A percentile compares a stretch with the other conserved stretches of the same genome.
phyloP scores from a whole-genome alignment of 2,113 vertebrate species.

The Mugil cephalus region DNA sequence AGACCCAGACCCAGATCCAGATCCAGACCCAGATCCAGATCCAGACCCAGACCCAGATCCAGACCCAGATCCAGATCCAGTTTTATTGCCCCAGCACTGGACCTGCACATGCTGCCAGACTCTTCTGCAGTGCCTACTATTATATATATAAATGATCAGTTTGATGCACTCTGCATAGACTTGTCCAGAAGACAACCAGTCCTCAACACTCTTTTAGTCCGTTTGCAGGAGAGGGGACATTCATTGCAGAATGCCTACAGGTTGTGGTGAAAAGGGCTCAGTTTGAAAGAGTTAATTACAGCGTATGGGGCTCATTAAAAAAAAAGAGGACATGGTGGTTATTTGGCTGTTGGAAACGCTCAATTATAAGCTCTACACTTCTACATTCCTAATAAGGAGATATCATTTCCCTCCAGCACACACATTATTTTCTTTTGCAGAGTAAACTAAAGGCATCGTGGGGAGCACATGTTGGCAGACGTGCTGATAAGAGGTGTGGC shows the following conservation, averaged over 20 bases:
- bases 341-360: slow-evolving; percentile 1
- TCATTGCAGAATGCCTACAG: too few relatives aligned
- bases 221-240: too few relatives aligned
- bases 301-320: neutral
- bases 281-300: slow-evolving; percentile 13
- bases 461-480: slow-evolving; percentile 9
- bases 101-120: neutral
- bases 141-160: neutral
- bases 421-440: too few relatives aligned
- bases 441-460: too few relatives aligned
- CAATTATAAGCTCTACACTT: too few relatives aligned
- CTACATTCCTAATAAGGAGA: too few relatives aligned
- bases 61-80: too few relatives aligned
- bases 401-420: too few relatives aligned
- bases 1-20: too few relatives aligned
- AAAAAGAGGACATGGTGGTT: neutral
- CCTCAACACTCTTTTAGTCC: neutral
- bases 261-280: neutral
- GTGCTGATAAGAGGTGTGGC: slow-evolving; percentile 55
- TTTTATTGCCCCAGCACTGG: slow-evolving; percentile 43
- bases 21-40: too few relatives aligned
- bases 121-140: neutral
- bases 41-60: too few relatives aligned
- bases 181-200: neutral
- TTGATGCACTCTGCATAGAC: neutral